phyloP scores from a whole-genome alignment of 2,888 invertebrate species.

The Ophioninae sp. region DNA sequence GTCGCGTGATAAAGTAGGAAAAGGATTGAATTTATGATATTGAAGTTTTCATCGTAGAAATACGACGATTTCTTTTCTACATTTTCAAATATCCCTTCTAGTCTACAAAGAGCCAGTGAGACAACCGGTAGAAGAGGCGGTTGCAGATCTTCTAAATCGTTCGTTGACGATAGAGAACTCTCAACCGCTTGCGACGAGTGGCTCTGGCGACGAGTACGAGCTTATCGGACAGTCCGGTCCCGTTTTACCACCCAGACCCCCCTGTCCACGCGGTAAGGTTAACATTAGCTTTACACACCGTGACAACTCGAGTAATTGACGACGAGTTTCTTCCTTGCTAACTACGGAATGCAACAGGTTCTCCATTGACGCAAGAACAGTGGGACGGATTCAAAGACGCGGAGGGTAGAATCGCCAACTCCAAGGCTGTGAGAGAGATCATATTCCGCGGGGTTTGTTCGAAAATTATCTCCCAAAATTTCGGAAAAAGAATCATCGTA shows the following conservation, averaged over 20 bases:
- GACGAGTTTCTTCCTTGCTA: neutral
- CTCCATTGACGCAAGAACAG: conserved; percentile 88
- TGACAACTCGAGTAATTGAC: neutral
- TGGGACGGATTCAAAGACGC: conserved; percentile 92
- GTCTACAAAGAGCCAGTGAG: conserved; percentile 86
- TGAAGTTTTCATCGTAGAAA: too few relatives aligned
- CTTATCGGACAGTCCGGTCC: conserved; percentile 84
- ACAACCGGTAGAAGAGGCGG: conserved; percentile 85
- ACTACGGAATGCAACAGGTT: conserved; percentile 81
- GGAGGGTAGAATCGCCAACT: conserved; percentile 90
- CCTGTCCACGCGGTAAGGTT: conserved; percentile 75
- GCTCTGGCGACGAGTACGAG: conserved; percentile 88
- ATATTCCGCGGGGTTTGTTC: conserved; percentile 94
- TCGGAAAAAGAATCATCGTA: neutral
- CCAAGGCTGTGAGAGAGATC: conserved; percentile 89
- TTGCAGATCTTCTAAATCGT: conserved; percentile 84
- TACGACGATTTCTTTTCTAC: too few relatives aligned
- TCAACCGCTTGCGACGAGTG: conserved; percentile 71
- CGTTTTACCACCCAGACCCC: conserved; percentile 87
- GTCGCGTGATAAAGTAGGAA: neutral
- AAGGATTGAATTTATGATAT: neutral
- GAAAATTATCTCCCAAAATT: neutral
- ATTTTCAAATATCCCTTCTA: conserved; percentile 44
- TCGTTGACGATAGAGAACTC: conserved; percentile 73
- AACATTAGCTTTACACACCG: neutral